phyloP scores from a whole-genome alignment of 2,113 vertebrate species.

The Todiramphus saurophagus region DNA sequence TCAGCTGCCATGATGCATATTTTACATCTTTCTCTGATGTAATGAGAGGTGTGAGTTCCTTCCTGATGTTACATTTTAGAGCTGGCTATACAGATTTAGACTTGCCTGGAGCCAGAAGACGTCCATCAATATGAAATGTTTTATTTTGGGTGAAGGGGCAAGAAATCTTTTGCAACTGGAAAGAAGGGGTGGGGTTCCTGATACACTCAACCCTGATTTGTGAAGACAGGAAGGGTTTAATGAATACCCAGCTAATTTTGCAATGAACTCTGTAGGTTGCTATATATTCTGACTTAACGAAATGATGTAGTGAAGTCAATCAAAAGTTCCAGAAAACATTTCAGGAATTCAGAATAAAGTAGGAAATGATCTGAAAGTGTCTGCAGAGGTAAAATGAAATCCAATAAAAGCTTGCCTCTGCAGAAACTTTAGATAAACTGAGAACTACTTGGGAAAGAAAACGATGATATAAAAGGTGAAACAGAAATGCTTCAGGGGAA shows the following conservation, averaged over 20 bases:
- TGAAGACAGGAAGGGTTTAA: background rate
- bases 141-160: background rate
- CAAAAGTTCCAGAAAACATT: background rate
- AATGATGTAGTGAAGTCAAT: background rate
- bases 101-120: slow-evolving; percentile 6
- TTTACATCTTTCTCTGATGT: slow-evolving; percentile 43
- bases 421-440: background rate
- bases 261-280: background rate
- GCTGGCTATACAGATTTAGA: background rate
- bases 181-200: background rate
- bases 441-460: background rate
- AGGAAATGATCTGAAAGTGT: background rate
- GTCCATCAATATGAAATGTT: background rate
- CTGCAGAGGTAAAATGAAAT: background rate
- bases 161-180: background rate
- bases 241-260: background rate
- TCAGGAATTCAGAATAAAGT: background rate
- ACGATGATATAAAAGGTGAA: background rate
- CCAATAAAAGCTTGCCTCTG: background rate
- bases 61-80: slow-evolving; percentile 4
- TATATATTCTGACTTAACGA: background rate
- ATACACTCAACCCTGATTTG: accelerated
- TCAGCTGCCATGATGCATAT: slow-evolving; percentile 49
- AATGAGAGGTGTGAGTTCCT: slow-evolving; percentile 24
- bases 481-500: background rate